Base-by-base conservation (phyloP, 2,113 vertebrate species). In the Otolemur garnettii region DNA sequence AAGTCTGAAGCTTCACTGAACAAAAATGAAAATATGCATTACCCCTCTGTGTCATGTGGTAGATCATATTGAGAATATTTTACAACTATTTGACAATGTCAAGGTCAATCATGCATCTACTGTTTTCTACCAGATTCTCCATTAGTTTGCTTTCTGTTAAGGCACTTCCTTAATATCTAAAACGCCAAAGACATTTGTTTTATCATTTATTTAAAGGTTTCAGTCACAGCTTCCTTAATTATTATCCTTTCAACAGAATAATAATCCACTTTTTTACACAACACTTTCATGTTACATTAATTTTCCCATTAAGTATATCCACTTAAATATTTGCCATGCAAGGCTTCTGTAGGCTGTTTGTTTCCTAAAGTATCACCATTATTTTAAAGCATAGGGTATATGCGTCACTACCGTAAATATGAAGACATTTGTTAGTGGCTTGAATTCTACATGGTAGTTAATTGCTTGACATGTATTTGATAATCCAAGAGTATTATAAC, bases 41-140 rank as follows among this genome's bases (percentile, higher is more conserved):
- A 90, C 5, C 9, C 10, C 12, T 81, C 74, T 87, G 7, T 62
- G 26, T 1, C 12, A 87, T 5, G 0, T 64, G 26, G 13, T 12
- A 62, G 8, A 82, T 85, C 60, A 13, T 26, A 64, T 21, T 38
- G 17, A 69, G 28, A 78, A 45, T 89, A 88, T 53, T 96, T 82
- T 77, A 50, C 53, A 88, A 72, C 18, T 81, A 33, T 88, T 68
- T 93, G n/a, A 78, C 38, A 81, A 55, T 71, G 22, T 50, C 13
- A 96, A 79, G 50, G 59, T 33, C 26, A 98, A 99, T 42, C 98
- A 98, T 98, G 30, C 24, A 77, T 88, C 26, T 94, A 15, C 26
- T n/a, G 82, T 85, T 71, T 96, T 15, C n/a, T 42, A 45, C 2
- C 8, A 90, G 5, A 68, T 69, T 91, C 14, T 92, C 30, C 7